Evolutionary conservation across 2,113 vertebrate genomes (phyloP), one percentile per base, ranked within the genome.

Genomic region (Myotis lucifugus): DNA sequence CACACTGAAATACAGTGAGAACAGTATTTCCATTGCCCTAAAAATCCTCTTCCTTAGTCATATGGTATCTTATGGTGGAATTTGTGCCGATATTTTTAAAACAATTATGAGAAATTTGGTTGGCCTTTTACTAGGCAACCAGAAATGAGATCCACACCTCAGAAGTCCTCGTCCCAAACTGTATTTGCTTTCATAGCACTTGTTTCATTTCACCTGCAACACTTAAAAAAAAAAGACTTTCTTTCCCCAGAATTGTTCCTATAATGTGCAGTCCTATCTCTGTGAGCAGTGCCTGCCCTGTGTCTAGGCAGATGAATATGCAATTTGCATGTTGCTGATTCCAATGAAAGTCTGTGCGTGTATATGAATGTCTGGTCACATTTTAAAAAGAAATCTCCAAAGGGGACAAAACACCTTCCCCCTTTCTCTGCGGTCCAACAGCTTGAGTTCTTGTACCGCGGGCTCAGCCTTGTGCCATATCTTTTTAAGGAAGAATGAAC

Each of bases 401-500:
- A 69, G 77, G 93, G 32, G n/a, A 96, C 90, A 96, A 74, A 95
- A 85, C 70, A 48, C 88, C 88, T 84, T 85, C 76, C 74, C 61
- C 64, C 10, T 91, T 87, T 84, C 96, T 95, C 18, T 61, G 79
- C 40, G 72, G 48, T 77, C 88, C 94, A 92, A 54, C 32, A 74
- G 69, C 90, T 50, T 25, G 54, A 74, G 90, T 86, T 85, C 96
- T 82, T 93, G 90, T 83, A 29, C 52, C 54, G 19, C 48, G 21
- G 27, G 4, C 59, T 29, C 25, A 89, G 85, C 64, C 78, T 76
- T 1, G 8, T 64, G 74, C 88, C 61, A 13, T 84, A 32, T 82
- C 82, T 94, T 92, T 95, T 70, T 40, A 95, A 95, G 74, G 84
- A 93, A 96, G 95, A 97, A 96, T n/a, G 74, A 86, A 94, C 56